Percentiles rank a stretch among this genome's conserved stretches.
Conservation (phyloP, 2,888 invertebrate genomes). For the Suillia variegata region DNA sequence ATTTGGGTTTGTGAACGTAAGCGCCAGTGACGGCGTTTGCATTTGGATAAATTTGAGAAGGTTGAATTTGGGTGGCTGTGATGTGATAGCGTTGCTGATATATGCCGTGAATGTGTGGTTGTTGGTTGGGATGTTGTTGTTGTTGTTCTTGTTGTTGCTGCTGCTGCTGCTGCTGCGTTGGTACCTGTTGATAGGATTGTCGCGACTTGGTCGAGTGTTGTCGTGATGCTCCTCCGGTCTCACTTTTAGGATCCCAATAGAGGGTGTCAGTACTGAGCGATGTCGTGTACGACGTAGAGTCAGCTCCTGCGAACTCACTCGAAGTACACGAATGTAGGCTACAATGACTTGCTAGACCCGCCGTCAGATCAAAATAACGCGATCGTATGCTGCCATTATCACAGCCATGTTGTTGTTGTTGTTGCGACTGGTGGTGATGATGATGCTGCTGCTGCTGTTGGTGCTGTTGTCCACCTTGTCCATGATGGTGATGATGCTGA, state of each 20-base stretch:
- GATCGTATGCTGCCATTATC: conserved; percentile 60
- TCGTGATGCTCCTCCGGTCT: conserved; percentile 56
- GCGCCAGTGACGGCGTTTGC: conserved; percentile 55
- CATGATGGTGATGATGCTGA: conserved; percentile 44
- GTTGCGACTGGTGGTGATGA: conserved; percentile 59
- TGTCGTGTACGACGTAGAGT: conserved; percentile 81
- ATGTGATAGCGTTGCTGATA: conserved; percentile 58
- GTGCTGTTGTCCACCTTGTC: conserved; percentile 23
- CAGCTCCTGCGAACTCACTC: conserved; percentile 73
- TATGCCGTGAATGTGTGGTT: conserved; percentile 54
- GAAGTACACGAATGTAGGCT: conserved; percentile 84
- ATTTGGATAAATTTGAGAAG: conserved; percentile 59
- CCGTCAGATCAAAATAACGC: conserved; percentile 70
- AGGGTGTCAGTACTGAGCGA: conserved; percentile 85
- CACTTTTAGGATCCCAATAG: conserved; percentile 74
- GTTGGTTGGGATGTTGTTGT: conserved; percentile 46
- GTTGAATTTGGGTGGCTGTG: conserved; percentile 60
- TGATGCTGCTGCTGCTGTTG: conserved; percentile 44
- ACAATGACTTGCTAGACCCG: conserved; percentile 76
- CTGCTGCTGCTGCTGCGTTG: conserved; percentile 62
- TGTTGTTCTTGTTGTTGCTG: conserved; percentile 42
- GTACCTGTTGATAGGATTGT: conserved; percentile 61
- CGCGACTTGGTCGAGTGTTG: conserved; percentile 68
- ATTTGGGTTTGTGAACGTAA: conserved; percentile 76
- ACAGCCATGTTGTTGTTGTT: conserved; percentile 61